Base-by-base conservation (phyloP, 2,888 invertebrate genomes). In the Diarsia brunnea region DNA sequence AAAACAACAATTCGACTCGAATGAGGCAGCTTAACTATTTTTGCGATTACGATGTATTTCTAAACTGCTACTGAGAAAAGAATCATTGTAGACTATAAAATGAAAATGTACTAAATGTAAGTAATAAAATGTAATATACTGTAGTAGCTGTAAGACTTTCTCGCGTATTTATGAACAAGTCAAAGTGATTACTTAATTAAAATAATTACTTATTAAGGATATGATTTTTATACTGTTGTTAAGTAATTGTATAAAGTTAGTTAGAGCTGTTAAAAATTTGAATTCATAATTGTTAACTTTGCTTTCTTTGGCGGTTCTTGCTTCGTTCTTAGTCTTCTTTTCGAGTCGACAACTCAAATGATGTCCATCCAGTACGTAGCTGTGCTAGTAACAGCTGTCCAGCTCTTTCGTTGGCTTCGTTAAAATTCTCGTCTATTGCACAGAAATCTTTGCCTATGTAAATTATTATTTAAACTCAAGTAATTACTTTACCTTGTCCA, bases 121-220 rank as follows among this genome's bases (percentile, higher is more conserved):
- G 24, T 14, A 43, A 43, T 77, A 77, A 77, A n/a, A 60, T 58
- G 16, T 78, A 24, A 21, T 21, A 11, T 38, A 21, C 19, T 10
- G 19, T 43, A 49, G 14, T 53, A 38, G 24, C 16, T 60, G 47
- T 77, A 58, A 58, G 49, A 31, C n/a, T 24, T 58, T 14, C 24
- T 24, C 12, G 14, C 14, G 14, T 24, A 55, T 55, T 14, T 55
- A 24, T 53, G n/a, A 53, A 53, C 24, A 55, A 55, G 24, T 24
- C 24, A 24, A 24, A 55, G 24, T 55, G 2, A 24, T 55, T 55
- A 55, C 24, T 14, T 55, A 5, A 24, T 24, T 55, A 14, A 14
- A 7, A 55, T 5, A 7, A 55, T 5, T 53, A n/a, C n/a, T 53
- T 53, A 5, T n/a, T n/a, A 24, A n/a, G 12, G 12, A n/a, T 24